These are phyloP conservation scores for Terrapene triunguis DNA, from an alignment of 2,113 vertebrate species.

Conservation along the genomic window DNA sequence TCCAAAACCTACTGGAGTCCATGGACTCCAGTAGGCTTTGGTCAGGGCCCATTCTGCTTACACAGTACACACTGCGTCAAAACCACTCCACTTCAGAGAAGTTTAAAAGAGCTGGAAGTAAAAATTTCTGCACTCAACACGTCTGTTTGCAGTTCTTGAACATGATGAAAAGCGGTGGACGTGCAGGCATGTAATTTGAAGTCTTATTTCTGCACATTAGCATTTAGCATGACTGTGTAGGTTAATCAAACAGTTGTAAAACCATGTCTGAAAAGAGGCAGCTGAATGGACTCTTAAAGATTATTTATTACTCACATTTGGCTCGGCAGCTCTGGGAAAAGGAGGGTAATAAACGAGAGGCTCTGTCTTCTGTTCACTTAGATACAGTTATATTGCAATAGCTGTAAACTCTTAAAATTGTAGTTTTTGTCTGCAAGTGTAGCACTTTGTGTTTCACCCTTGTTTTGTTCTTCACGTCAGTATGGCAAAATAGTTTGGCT, in stretches of 20 bases:
- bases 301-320: fast-evolving
- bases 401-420: fast-evolving
- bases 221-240: neutral
- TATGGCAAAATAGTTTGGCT: neutral
- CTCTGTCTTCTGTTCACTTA: neutral
- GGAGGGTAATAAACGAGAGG: neutral
- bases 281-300: neutral
- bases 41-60: neutral
- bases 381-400: fast-evolving
- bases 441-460: neutral
- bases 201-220: neutral
- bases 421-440: neutral
- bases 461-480: neutral
- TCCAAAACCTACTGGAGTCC: neutral
- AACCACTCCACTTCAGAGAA: neutral
- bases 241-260: neutral
- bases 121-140: neutral
- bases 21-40: neutral
- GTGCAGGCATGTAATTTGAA: neutral
- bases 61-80: neutral
- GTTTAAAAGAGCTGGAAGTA: neutral
- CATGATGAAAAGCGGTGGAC: neutral
- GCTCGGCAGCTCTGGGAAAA: neutral
- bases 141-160: neutral
- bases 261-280: fast-evolving